These are phyloP conservation scores for Smittia aterrima DNA, from an alignment of 2,888 invertebrate genomes.

Conservation along the genomic window DNA sequence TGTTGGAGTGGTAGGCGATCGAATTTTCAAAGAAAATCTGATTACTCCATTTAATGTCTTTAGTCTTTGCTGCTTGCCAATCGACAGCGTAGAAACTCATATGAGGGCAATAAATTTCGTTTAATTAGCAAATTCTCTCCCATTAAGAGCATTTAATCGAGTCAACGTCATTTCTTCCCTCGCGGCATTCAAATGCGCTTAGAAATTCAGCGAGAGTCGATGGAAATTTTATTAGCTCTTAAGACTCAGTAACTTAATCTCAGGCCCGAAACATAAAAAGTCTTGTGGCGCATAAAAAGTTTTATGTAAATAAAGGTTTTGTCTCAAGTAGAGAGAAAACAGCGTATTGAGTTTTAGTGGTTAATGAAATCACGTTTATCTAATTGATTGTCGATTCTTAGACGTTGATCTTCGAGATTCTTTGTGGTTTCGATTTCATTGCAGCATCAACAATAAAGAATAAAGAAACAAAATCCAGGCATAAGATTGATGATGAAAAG, in stretches of 20 bases:
- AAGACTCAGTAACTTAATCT: background rate
- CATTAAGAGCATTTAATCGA: background rate
- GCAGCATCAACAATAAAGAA: conserved; percentile 4
- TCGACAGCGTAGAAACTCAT: conserved; percentile 8
- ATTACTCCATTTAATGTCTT: background rate
- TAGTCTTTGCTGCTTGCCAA: background rate
- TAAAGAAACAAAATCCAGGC: too few species aligned
- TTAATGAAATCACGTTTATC: background rate
- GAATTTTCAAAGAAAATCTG: background rate
- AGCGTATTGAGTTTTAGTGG: background rate
- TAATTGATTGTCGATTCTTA: conserved; percentile 11
- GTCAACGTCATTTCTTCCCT: background rate
- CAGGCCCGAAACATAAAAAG: background rate
- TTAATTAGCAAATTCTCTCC: conserved; percentile 10
- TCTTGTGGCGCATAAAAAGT: conserved; percentile 4
- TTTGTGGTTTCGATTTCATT: background rate
- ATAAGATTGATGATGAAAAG: background rate
- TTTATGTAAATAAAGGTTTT: background rate
- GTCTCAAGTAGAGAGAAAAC: background rate
- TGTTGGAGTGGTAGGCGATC: background rate
- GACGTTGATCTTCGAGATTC: background rate
- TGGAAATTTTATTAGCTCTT: background rate
- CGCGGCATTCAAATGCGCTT: background rate
- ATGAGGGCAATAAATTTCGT: conserved; percentile 7
- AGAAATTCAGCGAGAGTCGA: background rate